Base-by-base conservation (phyloP, 2,113 vertebrate genomes). In the Coturnix japonica region DNA sequence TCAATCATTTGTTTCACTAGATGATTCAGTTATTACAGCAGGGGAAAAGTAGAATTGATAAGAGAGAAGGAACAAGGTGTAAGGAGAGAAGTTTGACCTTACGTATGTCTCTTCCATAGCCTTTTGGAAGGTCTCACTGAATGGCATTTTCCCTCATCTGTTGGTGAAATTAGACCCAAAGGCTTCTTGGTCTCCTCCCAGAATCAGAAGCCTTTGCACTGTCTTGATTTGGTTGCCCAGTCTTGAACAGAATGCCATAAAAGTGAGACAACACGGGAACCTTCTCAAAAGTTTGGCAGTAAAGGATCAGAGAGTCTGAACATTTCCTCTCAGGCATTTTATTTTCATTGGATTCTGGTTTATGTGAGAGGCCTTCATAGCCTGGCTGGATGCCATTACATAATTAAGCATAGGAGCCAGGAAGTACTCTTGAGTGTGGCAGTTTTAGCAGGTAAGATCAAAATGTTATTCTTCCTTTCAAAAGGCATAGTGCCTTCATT, bases 391-490 rank as follows among this genome's bases (percentile, higher is more conserved):
- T 88, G 35, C 65, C 79, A 88, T 93, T 92, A 91, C 78, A 80
- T 72, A 91, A 94, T 95, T 86, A 96, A 91, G 89, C 47, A 35
- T 61, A 53, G 43, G 44, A 91, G 51, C 84, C 85, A 91, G 83
- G 76, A 90, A 81, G 78, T 73, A 87, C 63, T 65, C 73, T 79
- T 71, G 61, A 75, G 74, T 51, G 51, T n/a, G 44, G 47, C 56
- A 86, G 71, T 95, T 93, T 78, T 89, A 91, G 69, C 78, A 75
- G 9, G 43, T 54, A 88, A 94, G 85, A 95, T 94, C 94, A 96
- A 94, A 93, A 93, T 81, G 28, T 54, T 81, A 41, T 81, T 81
- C 44, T 90, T 84, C 76, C 59, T 81, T 96, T 95, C 84, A 90
- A 84, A 96, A 82, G 81, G 73, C 43, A 65, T 72, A 73, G 39